Evolutionary conservation across 2,888 invertebrate species (phyloP), one percentile per base, ranked within the genome.

Genomic region (Caenorhabditis sulstoni): DNA sequence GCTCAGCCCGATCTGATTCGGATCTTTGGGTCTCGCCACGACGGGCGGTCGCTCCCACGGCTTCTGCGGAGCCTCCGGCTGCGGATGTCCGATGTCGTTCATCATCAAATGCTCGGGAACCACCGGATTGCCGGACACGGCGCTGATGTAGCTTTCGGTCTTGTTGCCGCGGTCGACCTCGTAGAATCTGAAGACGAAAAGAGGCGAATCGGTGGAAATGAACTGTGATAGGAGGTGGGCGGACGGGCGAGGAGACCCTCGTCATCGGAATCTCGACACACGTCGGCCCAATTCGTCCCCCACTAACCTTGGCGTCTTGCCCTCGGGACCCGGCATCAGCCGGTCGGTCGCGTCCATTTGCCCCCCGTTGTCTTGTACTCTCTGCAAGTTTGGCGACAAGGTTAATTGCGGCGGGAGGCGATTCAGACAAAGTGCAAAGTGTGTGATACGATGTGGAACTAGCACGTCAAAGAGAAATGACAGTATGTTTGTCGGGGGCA

Each of bases 141-240:
- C 89, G 55, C 84, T 84, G 57, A 89, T 87, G 61, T 89, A 89
- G 35, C 81, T 81, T 55, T 89, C 88, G 39, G 88, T 88, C 66
- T 89, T 89, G 76, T 86, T 81, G 14, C 89, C 89, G 7, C 86
- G 74, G 53, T 88, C 88, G 8, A 88, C 86, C 62, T 83, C 80
- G 61, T 80, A 81, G 50, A 78, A 78, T 39, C 78, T 65, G 23
- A 11, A 59, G 41, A 41, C 41, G 41, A 37, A 11, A 37, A 37
- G 7, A 37, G 11, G 37, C 5, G n/a, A n/a, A n/a, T 29, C 4
- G 7, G 3, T 29, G 29, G 29, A 39, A 18, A 23, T 11, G 23
- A 23, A 45, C 29, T 23, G 8, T 22, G 49, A 22, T 52, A 37
- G 8, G 55, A 22, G 37, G 1, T 37, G 45, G 37, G 66, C 12